Base-by-base conservation (phyloP, 2,113 vertebrate genomes). In the Ammodytes marinus region DNA sequence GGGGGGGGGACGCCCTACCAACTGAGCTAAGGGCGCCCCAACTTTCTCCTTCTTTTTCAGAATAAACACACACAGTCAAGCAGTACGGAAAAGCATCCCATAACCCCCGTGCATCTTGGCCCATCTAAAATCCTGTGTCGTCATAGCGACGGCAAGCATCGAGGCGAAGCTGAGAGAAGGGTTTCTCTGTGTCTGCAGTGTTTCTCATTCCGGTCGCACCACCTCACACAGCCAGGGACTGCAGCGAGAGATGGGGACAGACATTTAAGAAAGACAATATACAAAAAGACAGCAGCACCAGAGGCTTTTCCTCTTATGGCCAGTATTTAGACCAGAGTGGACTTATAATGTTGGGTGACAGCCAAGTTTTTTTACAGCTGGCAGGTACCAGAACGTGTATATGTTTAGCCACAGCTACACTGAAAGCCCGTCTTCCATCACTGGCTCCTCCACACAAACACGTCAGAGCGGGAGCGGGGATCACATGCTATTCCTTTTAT, bases 191-290 rank as follows among this genome's bases (percentile, higher is more conserved):
- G 88, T 85, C 55, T 74, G 79, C 80, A 54, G 76, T 79, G 90
- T 89, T 95, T 92, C 90, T 92, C 79, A 93, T 93, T 93, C 93
- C 8, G 71, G 80, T 90, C 88, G 73, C 91, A 87, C 84, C 7
- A 50, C 82, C 77, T 76, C 86, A 46, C 85, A 77, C 78, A 80
- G 82, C 76, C 59, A 74, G 73, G 42, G 66, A 80, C 82, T 82
- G 81, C 71, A 54, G 80, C 61, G 45, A 77, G 64, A 67, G 57
- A 72, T 55, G 14, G 63, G 61, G 40, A n/a, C 27, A 57, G 68
- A 79, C 65, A 58, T 84, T 76, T 65, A 49, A 77, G 76, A 80
- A 79, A 42, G 54, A 80, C 71, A 79, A 80, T 73, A 53, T 68
- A 64, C 63, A 77, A 69, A 77, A 69, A 66, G 58, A 57, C 39